Evolutionary conservation across 2,888 invertebrate genomes (phyloP), one percentile per base, ranked within the genome.

Genomic region (Aporophyla lueneburgensis): DNA sequence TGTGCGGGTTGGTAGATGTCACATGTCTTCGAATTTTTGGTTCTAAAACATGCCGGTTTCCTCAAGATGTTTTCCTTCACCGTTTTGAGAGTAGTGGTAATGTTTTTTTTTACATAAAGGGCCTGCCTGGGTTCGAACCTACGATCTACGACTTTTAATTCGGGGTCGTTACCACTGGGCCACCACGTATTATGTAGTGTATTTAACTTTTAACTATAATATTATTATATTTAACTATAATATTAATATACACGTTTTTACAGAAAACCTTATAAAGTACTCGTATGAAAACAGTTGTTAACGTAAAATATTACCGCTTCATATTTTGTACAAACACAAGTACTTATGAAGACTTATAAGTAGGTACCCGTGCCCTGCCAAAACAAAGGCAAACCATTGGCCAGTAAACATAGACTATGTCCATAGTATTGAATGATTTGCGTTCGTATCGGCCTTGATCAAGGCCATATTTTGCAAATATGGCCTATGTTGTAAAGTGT

Each of bases 371-470:
- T 54, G 54, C 27, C 16, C 5, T 74, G 16, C 49, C 49, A 81
- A 77, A 77, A 77, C 62, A 81, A 62, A 81, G 54, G n/a, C 19
- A n/a, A 53, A 62, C 7, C 53, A 61, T 49, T 73, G 49, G 14
- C 21, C 27, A 9, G 54, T 74, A 81, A 81, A 81, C 81, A 77
- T 1, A 77, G 76, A 56, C 81, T 56, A 51, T 73, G 74, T 81
- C 49, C 49, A 81, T 62, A 77, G 10, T 56, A 74, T 21, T 62
- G 62, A 56, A 62, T 62, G 76, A 82, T 62, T 82, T 76, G 51
- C 82, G 54, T 62, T 56, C 12, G 62, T 56, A 51, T 62, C n/a
- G 74, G 19, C 54, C 74, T 77, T 81, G 81, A 21, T 49, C 62
- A 81, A 62, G 49, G 81, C 19, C 24, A 77, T 74, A 43, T 51